Evolutionary conservation across 2,888 invertebrate species (phyloP), one percentile per base, ranked within the genome.

Genomic region (Apamea anceps): DNA sequence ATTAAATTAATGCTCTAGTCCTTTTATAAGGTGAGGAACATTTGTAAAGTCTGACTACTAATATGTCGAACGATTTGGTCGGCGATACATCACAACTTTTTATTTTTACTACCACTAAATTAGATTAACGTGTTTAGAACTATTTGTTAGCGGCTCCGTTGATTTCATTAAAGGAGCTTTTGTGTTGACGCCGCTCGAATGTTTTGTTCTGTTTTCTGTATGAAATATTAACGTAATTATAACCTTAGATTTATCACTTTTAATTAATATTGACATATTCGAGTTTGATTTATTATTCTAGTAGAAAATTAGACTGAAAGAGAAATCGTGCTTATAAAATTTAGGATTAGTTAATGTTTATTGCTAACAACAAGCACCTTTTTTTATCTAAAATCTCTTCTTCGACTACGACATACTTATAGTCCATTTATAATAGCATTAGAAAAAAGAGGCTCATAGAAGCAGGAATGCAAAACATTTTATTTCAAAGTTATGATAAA

Each of bases 81-180:
- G 88, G 87, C 90, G 87, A 88, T 89, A 87, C 85, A 89, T 92
- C 83, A 90, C 84, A 76, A 79, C 79, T 86, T 90, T 90, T 91
- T 92, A 88, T 91, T 90, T 91, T 92, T 91, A 89, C 86, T 88
- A 88, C 86, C 87, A 89, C 85, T 87, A 93, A 94, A 95, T 96
- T 95, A 95, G 94, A 94, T 95, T 94, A 94, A 91, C 92, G 93
- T 90, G 90, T 93, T 93, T 91, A 88, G 79, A 91, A 90, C 89
- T 93, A 93, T 96, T 95, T 94, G 94, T 96, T 92, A 94, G 91
- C 89, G 85, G 92, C 89, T 86, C 87, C 89, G 92, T 93, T 95
- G 94, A 96, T 95, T 95, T 95, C 91, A 94, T 95, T 95, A 95
- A 85, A 80, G 84, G 75, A 80, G 87, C 92, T 93, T 94, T 94